Evolutionary conservation across 1,140 invertebrate species (phyloP), one percentile per base, ranked within the genome.

Genomic region (Drosophila dunni): DNA sequence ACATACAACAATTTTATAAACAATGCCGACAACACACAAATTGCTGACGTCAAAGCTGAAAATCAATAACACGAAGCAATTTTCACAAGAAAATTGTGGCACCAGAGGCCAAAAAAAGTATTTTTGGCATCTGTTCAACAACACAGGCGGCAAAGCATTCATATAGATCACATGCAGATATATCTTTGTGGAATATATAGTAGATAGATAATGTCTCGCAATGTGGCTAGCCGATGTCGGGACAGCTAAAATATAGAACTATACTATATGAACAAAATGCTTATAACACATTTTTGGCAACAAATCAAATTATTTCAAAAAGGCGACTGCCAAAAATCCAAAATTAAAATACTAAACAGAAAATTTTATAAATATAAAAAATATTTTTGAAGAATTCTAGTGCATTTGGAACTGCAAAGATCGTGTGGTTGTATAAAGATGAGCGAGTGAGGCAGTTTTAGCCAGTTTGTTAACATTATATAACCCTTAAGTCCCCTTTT

Each of bases 151-250:
- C 17, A 54, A 40, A 68, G 13, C 29, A 24, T 51, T 17, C 20
- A 72, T 60, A 57, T 44, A 56, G 13, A 61, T 11, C 10, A 38
- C 57, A 42, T 68, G 62, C 51, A 45, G 3, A 42, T 58, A 51
- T 29, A 56, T 17, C 44, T 9, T 48, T 4, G 17, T n/a, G 45
- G 5, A 48, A 50, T 69, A 67, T 46, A 62, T 50, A 36, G 7
- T 24, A 53, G 9, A 33, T 68, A 60, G 9, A 53, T 36, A 78
- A 77, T 90, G 90, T 91, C 90, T 91, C 81, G 86, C 58, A 69
- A 11, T 75, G 45, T 63, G 89, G 88, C 89, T 91, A 91, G 89
- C 90, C 90, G 69, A 64, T 75, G 86, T 61, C 86, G 88, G 78
- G 82, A 88, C 88, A 81, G 45, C 65, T 36, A 69, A 54, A 46